Conservation (phyloP, 1,140 invertebrate genomes). For the Brachionus angularis region DNA sequence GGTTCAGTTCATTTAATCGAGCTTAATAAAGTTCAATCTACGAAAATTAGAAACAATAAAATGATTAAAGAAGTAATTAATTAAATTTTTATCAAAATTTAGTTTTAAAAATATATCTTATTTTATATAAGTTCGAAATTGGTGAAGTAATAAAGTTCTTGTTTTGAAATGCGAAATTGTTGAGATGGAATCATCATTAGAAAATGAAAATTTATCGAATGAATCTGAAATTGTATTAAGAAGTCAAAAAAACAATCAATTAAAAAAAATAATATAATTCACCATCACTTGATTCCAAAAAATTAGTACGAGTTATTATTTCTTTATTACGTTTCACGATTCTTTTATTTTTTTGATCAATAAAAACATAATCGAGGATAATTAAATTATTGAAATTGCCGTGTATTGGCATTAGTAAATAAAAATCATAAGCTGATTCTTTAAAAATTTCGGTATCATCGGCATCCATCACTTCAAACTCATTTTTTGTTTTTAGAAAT, state of each 20-base stretch:
- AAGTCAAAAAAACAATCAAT: not conserved
- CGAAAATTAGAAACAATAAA: not conserved
- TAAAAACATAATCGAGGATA: no score
- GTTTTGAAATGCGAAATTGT: not conserved
- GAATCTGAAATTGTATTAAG: not conserved
- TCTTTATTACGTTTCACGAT: no score
- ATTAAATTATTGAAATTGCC: no score
- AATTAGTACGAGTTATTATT: no score
- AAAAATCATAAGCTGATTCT: no score
- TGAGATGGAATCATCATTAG: not conserved
- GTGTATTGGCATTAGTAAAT: no score
- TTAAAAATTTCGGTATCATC: no score
- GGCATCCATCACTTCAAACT: no score
- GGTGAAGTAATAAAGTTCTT: not conserved
- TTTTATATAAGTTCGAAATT: slow-evolving; percentile 5
- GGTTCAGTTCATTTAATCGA: not conserved
- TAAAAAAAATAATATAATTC: no score
- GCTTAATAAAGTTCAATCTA: not conserved
- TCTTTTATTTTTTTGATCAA: no score
- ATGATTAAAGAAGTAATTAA: not conserved
- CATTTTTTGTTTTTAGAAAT: no score
- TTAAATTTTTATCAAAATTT: not conserved
- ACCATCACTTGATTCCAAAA: no score
- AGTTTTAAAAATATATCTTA: not conserved
- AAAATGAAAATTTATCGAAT: not conserved